Evolutionary conservation across 2,888 invertebrate species (phyloP), one percentile per base, ranked within the genome.

Genomic region (Cephus spinipes): DNA sequence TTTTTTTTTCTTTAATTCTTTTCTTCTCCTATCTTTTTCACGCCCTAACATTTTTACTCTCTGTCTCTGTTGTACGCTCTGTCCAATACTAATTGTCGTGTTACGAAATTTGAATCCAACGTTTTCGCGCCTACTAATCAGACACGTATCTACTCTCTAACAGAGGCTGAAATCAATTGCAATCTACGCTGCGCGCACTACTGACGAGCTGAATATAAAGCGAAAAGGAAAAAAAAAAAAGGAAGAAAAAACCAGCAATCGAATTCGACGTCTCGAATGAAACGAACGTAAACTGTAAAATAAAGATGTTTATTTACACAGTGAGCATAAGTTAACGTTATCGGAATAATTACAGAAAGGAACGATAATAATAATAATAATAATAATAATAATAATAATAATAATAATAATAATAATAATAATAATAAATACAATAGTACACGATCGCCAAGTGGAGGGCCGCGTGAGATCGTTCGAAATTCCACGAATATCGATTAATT

Each of bases 261-360:
- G 30, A 12, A 12, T 12, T 69, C n/a, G 69, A 30, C 11, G 3
- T 30, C 0, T 30, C n/a, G 34, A 77, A 73, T 30, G n/a, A 80
- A 78, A 79, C 15, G 80, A 81, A 80, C 73, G 35, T 79, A 79
- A 79, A 74, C 79, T 81, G 81, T 86, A 83, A 82, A 87, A 87
- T 84, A 87, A 86, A 85, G 85, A 84, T 82, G 79, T 87, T 87
- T 87, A 87, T 86, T 87, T 86, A 87, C 87, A 87, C 68, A 68
- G 71, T 75, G 55, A 55, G 75, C 75, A 71, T 76, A 78, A 76
- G 55, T 76, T 76, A 15, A 68, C 55, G 31, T 73, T n/a, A 77
- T 74, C 55, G 69, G 68, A 40, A 77, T 77, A 35, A 33, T 74
- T 77, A 77, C 68, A 69, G 35, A 77, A 73, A 74, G 55, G 36